Percentiles rank a stretch among this genome's conserved stretches.
These are phyloP conservation scores for Lepetodrilus schrolli DNA, from an alignment of 2,888 invertebrate species.

Conservation along the genomic window DNA sequence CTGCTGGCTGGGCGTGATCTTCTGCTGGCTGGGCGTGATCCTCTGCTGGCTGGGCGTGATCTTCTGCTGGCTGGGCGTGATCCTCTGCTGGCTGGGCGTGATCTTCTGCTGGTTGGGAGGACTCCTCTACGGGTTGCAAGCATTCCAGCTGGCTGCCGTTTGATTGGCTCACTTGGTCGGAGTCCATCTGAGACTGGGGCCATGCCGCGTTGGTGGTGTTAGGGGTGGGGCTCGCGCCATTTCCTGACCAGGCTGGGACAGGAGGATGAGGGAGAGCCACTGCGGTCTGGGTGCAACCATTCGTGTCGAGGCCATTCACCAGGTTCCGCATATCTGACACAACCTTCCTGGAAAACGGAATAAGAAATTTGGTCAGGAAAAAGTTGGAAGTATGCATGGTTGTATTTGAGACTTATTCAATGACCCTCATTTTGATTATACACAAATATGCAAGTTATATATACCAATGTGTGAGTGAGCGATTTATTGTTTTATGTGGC, in stretches of 20 bases:
- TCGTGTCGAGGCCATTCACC: slow-evolving; percentile 66
- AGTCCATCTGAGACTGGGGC: neutral
- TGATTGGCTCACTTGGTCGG: neutral
- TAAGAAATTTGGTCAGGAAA: neutral
- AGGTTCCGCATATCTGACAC: slow-evolving; percentile 58
- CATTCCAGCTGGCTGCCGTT: no score
- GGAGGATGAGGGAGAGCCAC: slow-evolving; percentile 27
- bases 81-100: neutral
- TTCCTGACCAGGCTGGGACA: neutral
- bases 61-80: neutral
- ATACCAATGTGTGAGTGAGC: no score
- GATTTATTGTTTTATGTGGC: no score
- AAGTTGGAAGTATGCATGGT: neutral
- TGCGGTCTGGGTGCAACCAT: slow-evolving; percentile 42
- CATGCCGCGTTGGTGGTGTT: no score
- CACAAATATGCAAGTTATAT: no score
- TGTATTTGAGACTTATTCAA: neutral
- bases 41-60: neutral
- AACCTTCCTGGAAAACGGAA: slow-evolving; percentile 59
- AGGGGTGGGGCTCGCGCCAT: neutral
- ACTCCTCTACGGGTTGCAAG: neutral
- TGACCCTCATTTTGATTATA: no score
- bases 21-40: neutral
- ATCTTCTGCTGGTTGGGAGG: neutral
- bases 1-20: neutral